These are phyloP conservation scores for Leucosticte australis DNA, from an alignment of 2,113 vertebrate species.

Conservation along the genomic window DNA sequence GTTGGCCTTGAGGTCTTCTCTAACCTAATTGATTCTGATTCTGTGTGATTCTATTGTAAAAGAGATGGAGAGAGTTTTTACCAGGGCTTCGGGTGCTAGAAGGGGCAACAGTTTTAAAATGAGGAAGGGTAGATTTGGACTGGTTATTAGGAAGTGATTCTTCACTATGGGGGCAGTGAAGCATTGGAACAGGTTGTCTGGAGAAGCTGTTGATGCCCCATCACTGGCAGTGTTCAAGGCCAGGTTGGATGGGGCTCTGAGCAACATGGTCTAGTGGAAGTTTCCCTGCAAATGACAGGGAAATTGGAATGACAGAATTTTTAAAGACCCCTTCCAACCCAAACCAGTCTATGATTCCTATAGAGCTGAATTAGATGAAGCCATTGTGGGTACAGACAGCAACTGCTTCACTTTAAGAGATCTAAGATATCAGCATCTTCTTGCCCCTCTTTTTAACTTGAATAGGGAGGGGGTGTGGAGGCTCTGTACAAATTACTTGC, in stretches of 20 bases:
- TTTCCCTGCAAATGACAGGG: not conserved
- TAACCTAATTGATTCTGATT: not conserved
- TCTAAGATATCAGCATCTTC: no score
- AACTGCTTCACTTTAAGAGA: no score
- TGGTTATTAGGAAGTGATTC: not conserved
- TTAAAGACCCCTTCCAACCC: not conserved
- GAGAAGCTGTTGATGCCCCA: not conserved
- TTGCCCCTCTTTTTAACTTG: not conserved
- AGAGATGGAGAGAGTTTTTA: not conserved
- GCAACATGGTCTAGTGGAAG: not conserved
- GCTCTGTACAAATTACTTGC: not conserved
- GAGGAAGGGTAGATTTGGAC: not conserved
- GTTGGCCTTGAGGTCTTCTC: not conserved
- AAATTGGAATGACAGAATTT: not conserved
- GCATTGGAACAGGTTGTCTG: fast-evolving
- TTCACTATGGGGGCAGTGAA: not conserved
- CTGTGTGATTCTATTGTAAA: not conserved
- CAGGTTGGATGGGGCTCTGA: not conserved
- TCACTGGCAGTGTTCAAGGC: not conserved
- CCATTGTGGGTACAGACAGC: not conserved
- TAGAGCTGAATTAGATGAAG: not conserved
- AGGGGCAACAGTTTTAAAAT: not conserved
- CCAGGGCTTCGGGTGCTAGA: not conserved
- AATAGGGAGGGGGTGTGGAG: not conserved
- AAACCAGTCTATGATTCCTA: not conserved